phyloP scores from a whole-genome alignment of 35 echinoderm and acorn worm species.

The Ophioderma brevispina region DNA sequence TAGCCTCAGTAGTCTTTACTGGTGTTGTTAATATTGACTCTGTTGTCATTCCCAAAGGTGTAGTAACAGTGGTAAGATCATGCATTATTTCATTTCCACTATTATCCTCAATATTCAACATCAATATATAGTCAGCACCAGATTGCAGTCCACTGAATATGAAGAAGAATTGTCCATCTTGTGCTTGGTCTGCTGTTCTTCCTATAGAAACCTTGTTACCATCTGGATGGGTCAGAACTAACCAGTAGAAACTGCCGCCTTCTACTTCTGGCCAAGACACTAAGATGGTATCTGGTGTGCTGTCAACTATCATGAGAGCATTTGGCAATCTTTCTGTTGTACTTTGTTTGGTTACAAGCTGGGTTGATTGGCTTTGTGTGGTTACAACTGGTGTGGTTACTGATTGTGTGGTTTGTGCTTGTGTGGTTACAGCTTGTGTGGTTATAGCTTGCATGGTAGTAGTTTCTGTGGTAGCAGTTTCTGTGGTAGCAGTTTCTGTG shows the following conservation, averaged over 20 bases:
- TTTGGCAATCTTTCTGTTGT: not conserved
- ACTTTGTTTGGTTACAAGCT: not conserved
- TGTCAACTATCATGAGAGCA: not conserved
- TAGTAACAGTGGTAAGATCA: not conserved
- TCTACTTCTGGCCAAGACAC: not conserved
- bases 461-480: not conserved
- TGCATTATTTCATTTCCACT: not conserved
- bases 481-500: not conserved
- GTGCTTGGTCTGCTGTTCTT: not conserved
- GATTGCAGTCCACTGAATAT: not conserved
- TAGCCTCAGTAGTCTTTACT: not conserved
- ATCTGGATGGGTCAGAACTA: not conserved
- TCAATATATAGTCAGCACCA: not conserved
- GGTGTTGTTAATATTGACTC: not conserved
- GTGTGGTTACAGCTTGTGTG: slow-evolving; percentile 4
- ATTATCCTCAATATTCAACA: not conserved
- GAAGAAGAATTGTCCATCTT: not conserved
- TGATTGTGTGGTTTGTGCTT: not conserved
- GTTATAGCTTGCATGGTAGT: not conserved
- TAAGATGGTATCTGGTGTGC: not conserved
- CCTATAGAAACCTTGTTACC: not conserved
- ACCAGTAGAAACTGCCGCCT: not conserved
- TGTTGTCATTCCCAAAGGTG: not conserved
- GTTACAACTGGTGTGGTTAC: not conserved
- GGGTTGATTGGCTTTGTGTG: not conserved